phyloP scores from a whole-genome alignment of 2,113 vertebrate species.

The Penelope pileata region DNA sequence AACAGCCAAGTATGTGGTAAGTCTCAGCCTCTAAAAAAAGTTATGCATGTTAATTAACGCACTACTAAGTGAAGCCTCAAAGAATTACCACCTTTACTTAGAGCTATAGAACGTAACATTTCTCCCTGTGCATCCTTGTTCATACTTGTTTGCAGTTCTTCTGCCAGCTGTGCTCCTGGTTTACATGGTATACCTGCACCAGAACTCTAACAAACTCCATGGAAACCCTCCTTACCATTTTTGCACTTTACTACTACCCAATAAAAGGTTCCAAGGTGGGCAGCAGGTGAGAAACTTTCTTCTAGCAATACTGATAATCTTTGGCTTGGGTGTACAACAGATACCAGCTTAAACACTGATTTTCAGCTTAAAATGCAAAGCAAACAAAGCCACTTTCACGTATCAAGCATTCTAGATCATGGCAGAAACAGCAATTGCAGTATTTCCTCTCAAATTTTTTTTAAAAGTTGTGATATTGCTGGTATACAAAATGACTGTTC shows the following conservation, averaged over 20 bases:
- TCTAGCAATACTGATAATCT: neutral
- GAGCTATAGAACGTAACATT: neutral
- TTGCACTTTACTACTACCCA: conserved; percentile 90
- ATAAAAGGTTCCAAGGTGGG: conserved; percentile 82
- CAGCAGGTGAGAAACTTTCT: conserved; percentile 81
- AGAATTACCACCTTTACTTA: neutral
- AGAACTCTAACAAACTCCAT: conserved; percentile 94
- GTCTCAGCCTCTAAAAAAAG: neutral
- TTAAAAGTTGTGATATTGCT: neutral
- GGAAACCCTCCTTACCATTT: conserved; percentile 86
- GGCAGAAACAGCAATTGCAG: neutral
- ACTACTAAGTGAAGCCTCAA: neutral
- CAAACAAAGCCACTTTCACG: neutral
- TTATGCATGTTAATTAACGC: neutral
- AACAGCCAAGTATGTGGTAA: conserved; percentile 88
- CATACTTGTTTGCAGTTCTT: conserved; percentile 82
- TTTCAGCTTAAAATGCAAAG: neutral
- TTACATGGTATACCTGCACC: conserved; percentile 96
- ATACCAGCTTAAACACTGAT: neutral
- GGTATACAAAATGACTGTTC: neutral
- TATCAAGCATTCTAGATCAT: neutral
- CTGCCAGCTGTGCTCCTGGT: conserved; percentile 95
- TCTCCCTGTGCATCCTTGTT: neutral
- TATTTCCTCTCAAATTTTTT: neutral
- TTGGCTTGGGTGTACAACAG: neutral